These are phyloP conservation scores for Pseudococcus jackbeardsleyi DNA, from an alignment of 2,888 invertebrate species.

Conservation along the genomic window DNA sequence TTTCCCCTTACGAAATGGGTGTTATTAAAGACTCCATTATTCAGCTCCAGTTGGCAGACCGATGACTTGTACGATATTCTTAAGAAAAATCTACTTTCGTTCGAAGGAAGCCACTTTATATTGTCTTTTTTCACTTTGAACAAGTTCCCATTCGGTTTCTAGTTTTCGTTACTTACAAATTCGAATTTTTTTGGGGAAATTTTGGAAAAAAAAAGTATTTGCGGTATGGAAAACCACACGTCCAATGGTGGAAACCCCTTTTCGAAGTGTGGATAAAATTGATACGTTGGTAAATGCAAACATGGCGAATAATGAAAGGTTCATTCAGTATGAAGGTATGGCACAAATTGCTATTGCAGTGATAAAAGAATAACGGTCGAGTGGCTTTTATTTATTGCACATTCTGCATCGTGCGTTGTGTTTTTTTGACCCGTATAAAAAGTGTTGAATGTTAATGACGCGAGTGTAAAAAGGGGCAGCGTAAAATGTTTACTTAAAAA, in stretches of 20 bases:
- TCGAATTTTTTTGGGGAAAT: background rate
- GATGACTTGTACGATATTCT: background rate
- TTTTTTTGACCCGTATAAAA: conserved; percentile 41
- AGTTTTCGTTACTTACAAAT: background rate
- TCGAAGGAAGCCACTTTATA: background rate
- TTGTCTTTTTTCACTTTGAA: background rate
- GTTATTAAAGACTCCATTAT: conserved; percentile 16
- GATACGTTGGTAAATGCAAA: conserved; percentile 12
- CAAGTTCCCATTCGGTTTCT: background rate
- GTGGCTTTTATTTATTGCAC: conserved; percentile 50
- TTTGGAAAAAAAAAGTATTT: background rate
- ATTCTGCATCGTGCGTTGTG: background rate
- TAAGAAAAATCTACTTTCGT: background rate
- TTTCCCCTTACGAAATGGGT: background rate
- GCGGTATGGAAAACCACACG: background rate
- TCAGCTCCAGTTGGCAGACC: background rate
- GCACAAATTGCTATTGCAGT: conserved; percentile 51
- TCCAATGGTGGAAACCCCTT: background rate
- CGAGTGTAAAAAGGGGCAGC: background rate
- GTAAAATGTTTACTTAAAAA: conserved; percentile 26
- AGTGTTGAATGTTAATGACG: conserved; percentile 43
- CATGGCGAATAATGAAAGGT: background rate
- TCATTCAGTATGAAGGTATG: background rate
- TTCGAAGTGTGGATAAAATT: background rate
- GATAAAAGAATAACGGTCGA: conserved; percentile 47